A percentile compares a stretch with the other conserved stretches of the same genome.
Evolutionary conservation across 2,113 vertebrate genomes (phyloP).

Genomic region (Acrocephalus arundinaceus): DNA sequence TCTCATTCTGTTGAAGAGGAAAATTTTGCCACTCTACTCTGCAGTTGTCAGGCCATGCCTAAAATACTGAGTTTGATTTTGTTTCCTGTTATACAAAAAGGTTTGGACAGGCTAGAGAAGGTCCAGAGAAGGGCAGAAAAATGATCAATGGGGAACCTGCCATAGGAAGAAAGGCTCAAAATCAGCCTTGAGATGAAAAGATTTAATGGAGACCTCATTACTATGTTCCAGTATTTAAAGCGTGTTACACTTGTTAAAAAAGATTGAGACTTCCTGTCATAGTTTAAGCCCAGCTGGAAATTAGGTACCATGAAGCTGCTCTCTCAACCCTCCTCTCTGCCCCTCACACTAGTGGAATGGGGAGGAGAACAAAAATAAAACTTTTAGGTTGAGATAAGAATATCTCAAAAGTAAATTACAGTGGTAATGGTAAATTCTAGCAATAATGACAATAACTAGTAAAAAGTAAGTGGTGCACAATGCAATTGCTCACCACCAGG

Average conservation of each 20-base stretch:
- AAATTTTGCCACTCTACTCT: neutral
- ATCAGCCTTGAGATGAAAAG: neutral
- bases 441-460: neutral
- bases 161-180: neutral
- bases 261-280: neutral
- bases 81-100: neutral
- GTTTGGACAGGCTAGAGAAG: neutral
- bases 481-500: neutral
- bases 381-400: neutral
- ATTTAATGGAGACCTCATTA: neutral
- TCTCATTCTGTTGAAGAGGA: neutral
- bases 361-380: neutral
- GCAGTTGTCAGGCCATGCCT: accelerated
- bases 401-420: neutral
- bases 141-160: neutral
- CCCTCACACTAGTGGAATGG: neutral
- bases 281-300: neutral
- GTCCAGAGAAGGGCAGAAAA: neutral
- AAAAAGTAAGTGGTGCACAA: neutral
- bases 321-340: neutral
- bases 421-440: neutral
- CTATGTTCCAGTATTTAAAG: neutral
- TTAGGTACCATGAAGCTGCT: neutral
- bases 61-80: neutral
- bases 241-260: neutral